Conservation (phyloP, 2,888 invertebrate genomes). For the Lathronympha strigana region DNA sequence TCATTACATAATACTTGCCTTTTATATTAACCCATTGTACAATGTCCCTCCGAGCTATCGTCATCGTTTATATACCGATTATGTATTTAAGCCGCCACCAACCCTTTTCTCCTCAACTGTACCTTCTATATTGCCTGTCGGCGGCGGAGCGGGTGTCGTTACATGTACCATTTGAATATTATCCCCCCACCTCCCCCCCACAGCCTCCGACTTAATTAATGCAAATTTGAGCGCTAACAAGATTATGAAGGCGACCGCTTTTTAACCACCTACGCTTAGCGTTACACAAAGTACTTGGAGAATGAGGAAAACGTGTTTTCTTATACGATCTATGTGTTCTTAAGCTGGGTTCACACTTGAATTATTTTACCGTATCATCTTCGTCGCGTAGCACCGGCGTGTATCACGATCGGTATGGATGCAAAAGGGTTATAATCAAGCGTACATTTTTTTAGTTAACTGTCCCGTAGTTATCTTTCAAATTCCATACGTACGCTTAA, state of each 20-base stretch:
- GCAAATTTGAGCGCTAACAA: conserved; percentile 85
- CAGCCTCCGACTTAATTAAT: conserved; percentile 77
- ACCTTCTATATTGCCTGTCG: conserved; percentile 80
- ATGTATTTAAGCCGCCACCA: conserved; percentile 1
- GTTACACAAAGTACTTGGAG: conserved; percentile 30
- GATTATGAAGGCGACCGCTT: conserved; percentile 81
- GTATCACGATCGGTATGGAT: no score
- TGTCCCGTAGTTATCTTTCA: no score
- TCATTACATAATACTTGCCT: no score
- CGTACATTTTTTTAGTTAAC: no score
- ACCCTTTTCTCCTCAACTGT: conserved; percentile 51
- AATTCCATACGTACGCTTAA: no score
- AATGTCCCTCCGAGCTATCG: no score
- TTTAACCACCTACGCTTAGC: conserved; percentile 70
- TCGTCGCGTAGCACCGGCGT: no score
- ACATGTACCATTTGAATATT: conserved; percentile 85
- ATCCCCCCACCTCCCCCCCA: conserved; percentile 70
- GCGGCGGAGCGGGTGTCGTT: conserved; percentile 77
- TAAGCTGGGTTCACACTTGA: no score
- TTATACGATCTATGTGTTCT: neutral
- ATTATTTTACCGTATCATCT: no score
- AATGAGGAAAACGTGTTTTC: neutral
- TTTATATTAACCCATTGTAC: no score
- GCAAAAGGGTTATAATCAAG: no score
- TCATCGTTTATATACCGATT: neutral